These are phyloP conservation scores for Choristoneura rosaceana DNA, from an alignment of 2,888 invertebrate genomes.

Conservation along the genomic window DNA sequence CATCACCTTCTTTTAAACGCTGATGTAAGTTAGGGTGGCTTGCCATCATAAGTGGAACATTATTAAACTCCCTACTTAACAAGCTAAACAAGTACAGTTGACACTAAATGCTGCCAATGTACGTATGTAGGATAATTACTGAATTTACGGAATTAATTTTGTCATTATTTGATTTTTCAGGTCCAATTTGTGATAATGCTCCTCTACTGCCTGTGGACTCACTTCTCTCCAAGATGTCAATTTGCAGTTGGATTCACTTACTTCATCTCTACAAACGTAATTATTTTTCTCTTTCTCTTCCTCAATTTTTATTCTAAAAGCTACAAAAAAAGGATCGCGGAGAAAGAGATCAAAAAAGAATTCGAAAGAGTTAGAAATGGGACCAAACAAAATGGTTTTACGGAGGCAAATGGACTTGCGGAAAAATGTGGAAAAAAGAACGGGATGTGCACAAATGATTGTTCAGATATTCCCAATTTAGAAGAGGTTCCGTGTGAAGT, in stretches of 20 bases:
- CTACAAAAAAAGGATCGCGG: constrained; percentile 73
- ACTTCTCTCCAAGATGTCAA: constrained; percentile 86
- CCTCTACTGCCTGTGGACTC: constrained; percentile 84
- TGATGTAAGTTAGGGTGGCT: too few relatives aligned
- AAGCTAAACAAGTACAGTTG: too few relatives aligned
- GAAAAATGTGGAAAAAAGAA: constrained; percentile 54
- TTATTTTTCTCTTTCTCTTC: constrained; percentile 87
- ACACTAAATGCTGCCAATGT: too few relatives aligned
- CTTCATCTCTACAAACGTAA: constrained; percentile 83
- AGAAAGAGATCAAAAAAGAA: constrained; percentile 59
- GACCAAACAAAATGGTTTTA: constrained; percentile 53
- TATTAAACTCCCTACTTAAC: too few relatives aligned
- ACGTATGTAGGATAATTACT: too few relatives aligned
- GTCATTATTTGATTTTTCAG: constrained; percentile 64
- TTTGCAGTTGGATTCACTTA: constrained; percentile 86
- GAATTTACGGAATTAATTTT: not conserved
- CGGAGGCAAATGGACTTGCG: constrained; percentile 50
- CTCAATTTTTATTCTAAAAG: constrained; percentile 87
- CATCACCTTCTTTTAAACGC: too few relatives aligned
- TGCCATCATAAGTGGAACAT: too few relatives aligned
- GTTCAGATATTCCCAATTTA: constrained; percentile 54
- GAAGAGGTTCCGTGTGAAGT: constrained; percentile 69
- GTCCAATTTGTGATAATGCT: constrained; percentile 89
- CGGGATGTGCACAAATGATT: constrained; percentile 56
- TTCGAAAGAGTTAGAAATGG: constrained; percentile 57